Base-by-base conservation (phyloP, 1,140 invertebrate species). In the Pseudomyrmex cubaensis region DNA sequence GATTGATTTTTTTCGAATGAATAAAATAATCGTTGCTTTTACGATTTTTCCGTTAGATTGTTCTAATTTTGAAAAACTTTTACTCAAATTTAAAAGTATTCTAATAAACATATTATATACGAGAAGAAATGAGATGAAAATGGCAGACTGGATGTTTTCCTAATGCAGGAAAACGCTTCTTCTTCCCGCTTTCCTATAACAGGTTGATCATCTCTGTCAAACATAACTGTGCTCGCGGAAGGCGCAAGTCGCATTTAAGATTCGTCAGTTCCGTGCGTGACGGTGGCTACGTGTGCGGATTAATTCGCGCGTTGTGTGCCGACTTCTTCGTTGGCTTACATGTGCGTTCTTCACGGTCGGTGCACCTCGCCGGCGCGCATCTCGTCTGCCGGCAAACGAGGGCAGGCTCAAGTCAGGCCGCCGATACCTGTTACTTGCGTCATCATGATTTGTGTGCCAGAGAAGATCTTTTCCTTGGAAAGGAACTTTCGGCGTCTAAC, bases 361-460 rank as follows among this genome's bases (percentile, higher is more conserved):
- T 50, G 76, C 76, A 64, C 64, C 54, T 50, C n/a, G 9, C 54
- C 35, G 35, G 35, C 17, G 15, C 50, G 20, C 17, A 52, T 64
- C 61, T 75, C 52, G 46, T 66, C 56, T 61, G 35, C 15, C 25
- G 73, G 66, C 15, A 20, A 69, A 84, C 66, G 78, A 62, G 69
- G 84, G 35, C 82, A 54, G 12, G 52, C 35, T 25, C 25, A 46
- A 63, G 80, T 50, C 59, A 62, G 69, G 77, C 62, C 64, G 48
- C 50, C 46, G 73, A 86, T 54, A 57, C 61, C 57, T 75, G n/a
- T 66, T 83, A 72, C 59, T 66, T 57, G 67, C 54, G 22, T 62
- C 61, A 84, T 86, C 56, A 35, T 1, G 52, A 87, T 86, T 67
- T 57, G 8, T 56, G 17, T 17, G 69, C 22, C 67, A 70, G 57